Evolutionary conservation across 2,888 invertebrate species (phyloP).

Genomic region (Dusona sp.): DNA sequence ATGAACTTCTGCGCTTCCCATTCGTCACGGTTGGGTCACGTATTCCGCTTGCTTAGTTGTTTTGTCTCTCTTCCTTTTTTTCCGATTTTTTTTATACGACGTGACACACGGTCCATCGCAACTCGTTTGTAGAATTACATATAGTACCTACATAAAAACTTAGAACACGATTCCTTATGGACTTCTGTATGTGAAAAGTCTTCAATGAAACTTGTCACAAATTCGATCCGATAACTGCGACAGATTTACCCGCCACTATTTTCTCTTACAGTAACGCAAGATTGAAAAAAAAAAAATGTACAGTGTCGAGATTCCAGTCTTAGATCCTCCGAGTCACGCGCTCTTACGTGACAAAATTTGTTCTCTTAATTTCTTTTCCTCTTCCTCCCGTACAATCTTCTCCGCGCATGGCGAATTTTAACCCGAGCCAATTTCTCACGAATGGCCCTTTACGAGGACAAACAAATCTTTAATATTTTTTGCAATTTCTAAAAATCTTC

Average conservation of each 20-base stretch:
- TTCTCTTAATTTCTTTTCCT: slow-evolving; percentile 12
- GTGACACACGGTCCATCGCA: slow-evolving; percentile 23
- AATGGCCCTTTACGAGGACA: not conserved
- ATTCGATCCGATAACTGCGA: slow-evolving; percentile 38
- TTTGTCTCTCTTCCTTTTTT: slow-evolving; percentile 26
- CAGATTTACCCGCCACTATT: slow-evolving; percentile 1
- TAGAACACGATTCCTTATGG: not conserved
- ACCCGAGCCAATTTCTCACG: not conserved
- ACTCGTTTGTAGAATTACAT: slow-evolving; percentile 37
- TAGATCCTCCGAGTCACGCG: slow-evolving; percentile 29
- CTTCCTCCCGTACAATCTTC: not conserved
- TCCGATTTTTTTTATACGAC: slow-evolving; percentile 7
- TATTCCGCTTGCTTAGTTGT: slow-evolving; percentile 1
- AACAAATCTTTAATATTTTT: not conserved
- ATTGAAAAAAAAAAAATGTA: not conserved
- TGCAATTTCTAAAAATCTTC: not conserved
- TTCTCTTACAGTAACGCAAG: not conserved
- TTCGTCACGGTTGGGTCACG: slow-evolving; percentile 40
- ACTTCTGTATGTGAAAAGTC: slow-evolving; percentile 39
- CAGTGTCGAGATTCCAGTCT: slow-evolving; percentile 11
- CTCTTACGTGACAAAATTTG: slow-evolving; percentile 45
- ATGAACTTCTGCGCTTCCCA: slow-evolving; percentile 20
- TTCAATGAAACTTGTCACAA: slow-evolving; percentile 35
- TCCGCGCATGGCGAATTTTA: not conserved
- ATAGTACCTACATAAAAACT: not conserved